Base-by-base conservation (phyloP, 2,888 invertebrate species). In the Neoascia interrupta region DNA sequence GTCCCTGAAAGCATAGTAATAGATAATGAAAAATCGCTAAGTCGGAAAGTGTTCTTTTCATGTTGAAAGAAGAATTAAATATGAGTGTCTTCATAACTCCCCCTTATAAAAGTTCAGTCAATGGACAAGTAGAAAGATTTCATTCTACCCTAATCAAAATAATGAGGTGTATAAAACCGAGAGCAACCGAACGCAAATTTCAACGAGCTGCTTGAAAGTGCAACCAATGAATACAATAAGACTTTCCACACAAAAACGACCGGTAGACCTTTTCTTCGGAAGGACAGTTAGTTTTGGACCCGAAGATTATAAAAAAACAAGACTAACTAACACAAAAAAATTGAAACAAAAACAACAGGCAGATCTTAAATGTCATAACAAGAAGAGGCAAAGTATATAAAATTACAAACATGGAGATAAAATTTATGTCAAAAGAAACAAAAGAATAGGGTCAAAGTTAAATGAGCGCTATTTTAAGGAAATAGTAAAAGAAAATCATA, bases 61-160 rank as follows among this genome's bases (percentile, higher is more conserved):
- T 58, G 43, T 18, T 41, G 21, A 58, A 43, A 23, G 60, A 31
- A 6, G 34, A 8, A 34, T 3, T 51, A n/a, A 51, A 51, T 1
- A 51, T 49, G 18, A 6, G 21, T 5, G 49, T 49, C 18, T 31
- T 31, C 11, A 51, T 31, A 10, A 49, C 31, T 16, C 49, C 49
- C 0, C 49, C 49, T 18, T 49, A 49, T 4, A 47, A 49, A 28
- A 49, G 49, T 13, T 26, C 23, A 1, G 11, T 45, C 23, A 45
- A 45, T 18, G 26, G 45, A 3, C 28, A 31, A 49, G 31, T 18
- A 0, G 11, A 31, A 31, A 1, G 45, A 18, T 49, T 31, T 11
- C 49, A 49, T 26, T 53, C 21, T 3, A 36, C 21, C 1, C 10
- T 53, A n/a, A 0, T 18, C 4, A 36, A 36, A 21, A 53, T 53